A percentile compares a stretch with the other conserved stretches of the same genome.
These are phyloP conservation scores for Trisateles emortualis DNA, from an alignment of 2,888 invertebrate species.

Conservation along the genomic window DNA sequence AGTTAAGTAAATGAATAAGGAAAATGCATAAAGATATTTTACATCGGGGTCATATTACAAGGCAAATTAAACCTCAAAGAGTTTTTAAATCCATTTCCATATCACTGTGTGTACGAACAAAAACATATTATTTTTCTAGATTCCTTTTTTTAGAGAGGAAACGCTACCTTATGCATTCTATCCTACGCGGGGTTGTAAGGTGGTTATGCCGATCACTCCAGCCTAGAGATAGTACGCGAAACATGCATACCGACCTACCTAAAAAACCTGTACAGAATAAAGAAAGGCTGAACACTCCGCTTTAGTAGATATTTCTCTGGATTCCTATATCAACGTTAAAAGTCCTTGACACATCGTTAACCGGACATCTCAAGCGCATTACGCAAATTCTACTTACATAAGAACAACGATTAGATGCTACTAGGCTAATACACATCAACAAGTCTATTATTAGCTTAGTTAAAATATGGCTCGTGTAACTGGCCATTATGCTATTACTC, in stretches of 20 bases:
- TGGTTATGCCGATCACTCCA: no score
- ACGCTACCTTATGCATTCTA: no score
- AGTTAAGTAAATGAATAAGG: constrained; percentile 16
- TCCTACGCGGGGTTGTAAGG: no score
- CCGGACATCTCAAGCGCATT: constrained; percentile 16
- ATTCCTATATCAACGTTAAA: constrained; percentile 20
- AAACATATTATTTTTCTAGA: constrained; percentile 23
- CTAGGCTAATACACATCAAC: not conserved
- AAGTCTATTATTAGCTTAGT: constrained; percentile 3
- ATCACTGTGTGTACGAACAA: constrained; percentile 12
- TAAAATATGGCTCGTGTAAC: constrained; percentile 13
- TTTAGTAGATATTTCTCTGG: no score
- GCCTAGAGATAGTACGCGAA: no score
- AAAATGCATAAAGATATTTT: constrained; percentile 12
- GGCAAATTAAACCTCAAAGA: constrained; percentile 17
- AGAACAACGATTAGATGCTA: constrained; percentile 10
- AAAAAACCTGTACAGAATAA: no score
- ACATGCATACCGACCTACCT: no score
- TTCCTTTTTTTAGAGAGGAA: no score
- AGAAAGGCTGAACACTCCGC: no score
- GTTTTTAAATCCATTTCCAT: not conserved
- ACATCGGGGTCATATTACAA: constrained; percentile 28
- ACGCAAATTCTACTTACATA: constrained; percentile 16
- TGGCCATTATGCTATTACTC: not conserved
- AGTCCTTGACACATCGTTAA: constrained; percentile 18